Base-by-base conservation (phyloP, 2,888 invertebrate species). In the Patella caerulea region DNA sequence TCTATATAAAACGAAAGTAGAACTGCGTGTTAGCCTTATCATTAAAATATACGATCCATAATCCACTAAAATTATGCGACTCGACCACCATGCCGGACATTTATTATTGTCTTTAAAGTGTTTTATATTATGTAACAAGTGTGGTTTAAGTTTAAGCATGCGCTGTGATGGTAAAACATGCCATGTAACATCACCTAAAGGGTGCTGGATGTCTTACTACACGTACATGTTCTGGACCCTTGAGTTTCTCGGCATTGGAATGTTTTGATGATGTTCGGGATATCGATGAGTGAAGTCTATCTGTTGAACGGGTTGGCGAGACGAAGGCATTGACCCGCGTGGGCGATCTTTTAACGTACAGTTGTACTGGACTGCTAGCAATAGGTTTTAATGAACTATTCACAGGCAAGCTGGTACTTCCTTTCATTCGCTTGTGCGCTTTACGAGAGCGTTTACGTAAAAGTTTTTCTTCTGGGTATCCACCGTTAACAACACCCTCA, bases 201-300 rank as follows among this genome's bases (percentile, higher is more conserved):
- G 88, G 88, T 55, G 85, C 86, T 0, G 88, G 89, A 75, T 88
- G 89, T 74, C 88, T 87, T 24, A 89, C 84, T 19, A 88, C 86
- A 78, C 86, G 86, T 12, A 82, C 76, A 74, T 88, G 86, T 71
- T 88, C 89, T 0, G 88, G 82, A 2, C 76, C 72, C 12, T 29
- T n/a, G 34, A n/a, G 74, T 83, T 65, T 82, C 81, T 78, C 81
- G 80, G 77, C 79, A 78, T 9, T 78, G 12, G 70, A 52, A 3
- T 52, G 54, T 55, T 65, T 53, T 9, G 69, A 59, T 11, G 71
- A 53, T 56, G 52, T 54, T 56, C 70, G 34, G 19, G 71, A 65
- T 56, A 59, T 65, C 24, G 24, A 71, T 55, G 53, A 45, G 65
- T 76, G 76, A 45, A 56, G 19, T 9, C 72, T 29, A 34, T 54